These are phyloP conservation scores for Magallana angulata DNA, from an alignment of 1,140 invertebrate genomes.

Conservation along the genomic window DNA sequence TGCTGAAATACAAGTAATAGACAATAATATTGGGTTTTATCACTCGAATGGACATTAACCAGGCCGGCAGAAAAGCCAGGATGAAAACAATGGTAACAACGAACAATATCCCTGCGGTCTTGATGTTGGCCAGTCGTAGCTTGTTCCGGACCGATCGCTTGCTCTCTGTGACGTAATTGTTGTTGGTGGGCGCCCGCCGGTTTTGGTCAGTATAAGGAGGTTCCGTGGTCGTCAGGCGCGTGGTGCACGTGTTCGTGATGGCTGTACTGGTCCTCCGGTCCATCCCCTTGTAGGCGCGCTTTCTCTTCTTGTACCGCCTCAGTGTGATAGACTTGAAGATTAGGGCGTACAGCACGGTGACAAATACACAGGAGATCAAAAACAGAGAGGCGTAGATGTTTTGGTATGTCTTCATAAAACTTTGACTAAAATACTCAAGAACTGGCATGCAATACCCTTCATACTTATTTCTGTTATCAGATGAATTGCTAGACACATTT, in stretches of 20 bases:
- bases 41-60: slow-evolving; percentile 73
- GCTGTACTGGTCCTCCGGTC: slow-evolving; percentile 40
- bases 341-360: slow-evolving; percentile 71
- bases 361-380: slow-evolving; percentile 68
- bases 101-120: slow-evolving; percentile 76
- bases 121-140: slow-evolving; percentile 72
- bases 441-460: slow-evolving; percentile 60
- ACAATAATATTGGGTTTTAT: slow-evolving; percentile 68
- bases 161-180: slow-evolving; percentile 52
- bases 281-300: slow-evolving; percentile 22
- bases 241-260: slow-evolving; percentile 38
- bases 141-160: slow-evolving; percentile 60
- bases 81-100: slow-evolving; percentile 77
- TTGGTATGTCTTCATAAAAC: slow-evolving; percentile 64
- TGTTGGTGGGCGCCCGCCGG: slow-evolving; percentile 20
- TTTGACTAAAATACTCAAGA: slow-evolving; percentile 56
- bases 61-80: slow-evolving; percentile 75
- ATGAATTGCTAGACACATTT: not conserved
- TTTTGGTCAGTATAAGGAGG: slow-evolving; percentile 26
- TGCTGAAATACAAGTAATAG: slow-evolving; percentile 77
- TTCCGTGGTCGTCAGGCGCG: slow-evolving; percentile 34
- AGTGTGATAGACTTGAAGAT: slow-evolving; percentile 70
- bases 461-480: not conserved
- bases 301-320: slow-evolving; percentile 49
- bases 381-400: slow-evolving; percentile 72